A percentile compares a stretch with the other conserved stretches of the same genome.
phyloP scores from a whole-genome alignment of 2,888 invertebrate genomes.

The Hydroisotoma schaefferi region DNA sequence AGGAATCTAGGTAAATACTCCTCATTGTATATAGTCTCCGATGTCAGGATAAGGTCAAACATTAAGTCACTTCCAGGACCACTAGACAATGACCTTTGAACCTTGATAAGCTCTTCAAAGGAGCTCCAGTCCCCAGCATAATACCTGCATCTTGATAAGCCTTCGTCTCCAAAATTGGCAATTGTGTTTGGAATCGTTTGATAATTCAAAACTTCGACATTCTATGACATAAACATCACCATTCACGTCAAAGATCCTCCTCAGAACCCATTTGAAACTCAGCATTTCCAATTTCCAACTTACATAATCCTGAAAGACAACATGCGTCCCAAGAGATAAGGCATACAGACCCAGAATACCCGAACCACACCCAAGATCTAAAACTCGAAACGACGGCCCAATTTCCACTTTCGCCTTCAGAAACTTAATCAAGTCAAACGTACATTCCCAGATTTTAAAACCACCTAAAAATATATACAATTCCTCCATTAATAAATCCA shows the following conservation, averaged over 20 bases:
- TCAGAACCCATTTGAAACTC: not conserved
- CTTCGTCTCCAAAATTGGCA: slow-evolving; percentile 50
- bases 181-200: slow-evolving; percentile 79
- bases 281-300: slow-evolving; percentile 51
- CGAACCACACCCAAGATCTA: slow-evolving; percentile 91
- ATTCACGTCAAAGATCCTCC: not conserved
- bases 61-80: slow-evolving; percentile 51
- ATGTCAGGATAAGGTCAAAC: slow-evolving; percentile 82
- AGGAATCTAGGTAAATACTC: slow-evolving; percentile 73
- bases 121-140: slow-evolving; percentile 72
- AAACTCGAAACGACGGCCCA: slow-evolving; percentile 57
- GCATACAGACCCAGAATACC: slow-evolving; percentile 83
- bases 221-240: slow-evolving; percentile 59
- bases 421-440: slow-evolving; percentile 71
- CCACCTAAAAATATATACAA: slow-evolving; percentile 64
- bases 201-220: slow-evolving; percentile 73
- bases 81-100: too few relatives aligned
- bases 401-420: slow-evolving; percentile 51
- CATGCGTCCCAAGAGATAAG: slow-evolving; percentile 63
- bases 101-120: slow-evolving; percentile 53
- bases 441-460: slow-evolving; percentile 94
- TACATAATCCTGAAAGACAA: slow-evolving; percentile 94
- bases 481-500: not conserved
- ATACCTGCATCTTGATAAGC: slow-evolving; percentile 54
- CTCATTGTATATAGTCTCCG: slow-evolving; percentile 89